Conservation (phyloP, 2,888 invertebrate genomes). For the Caenorhabditis becei region DNA sequence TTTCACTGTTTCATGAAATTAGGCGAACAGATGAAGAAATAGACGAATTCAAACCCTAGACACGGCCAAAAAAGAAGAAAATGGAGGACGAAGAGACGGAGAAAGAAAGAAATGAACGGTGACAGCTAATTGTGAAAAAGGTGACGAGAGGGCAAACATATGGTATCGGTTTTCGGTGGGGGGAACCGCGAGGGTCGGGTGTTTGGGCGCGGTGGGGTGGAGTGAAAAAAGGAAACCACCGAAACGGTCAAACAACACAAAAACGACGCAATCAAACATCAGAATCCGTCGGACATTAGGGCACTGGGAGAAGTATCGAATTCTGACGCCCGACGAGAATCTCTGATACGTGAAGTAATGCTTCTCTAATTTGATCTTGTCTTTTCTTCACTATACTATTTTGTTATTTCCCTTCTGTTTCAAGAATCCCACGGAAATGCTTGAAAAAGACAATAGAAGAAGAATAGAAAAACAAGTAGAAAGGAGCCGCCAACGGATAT, state of each 20-base stretch:
- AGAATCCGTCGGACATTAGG: slow-evolving; percentile 41
- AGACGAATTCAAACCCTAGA: slow-evolving; percentile 25
- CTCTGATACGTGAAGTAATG: slow-evolving; percentile 19
- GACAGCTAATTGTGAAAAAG: slow-evolving; percentile 37
- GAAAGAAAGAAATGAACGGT: slow-evolving; percentile 17
- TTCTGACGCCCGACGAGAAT: slow-evolving; percentile 15
- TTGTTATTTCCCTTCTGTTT: not conserved
- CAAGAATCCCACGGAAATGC: not conserved
- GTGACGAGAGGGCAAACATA: slow-evolving; percentile 55
- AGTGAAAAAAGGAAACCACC: slow-evolving; percentile 7
- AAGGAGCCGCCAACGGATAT: slow-evolving; percentile 1
- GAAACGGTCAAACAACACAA: slow-evolving; percentile 54
- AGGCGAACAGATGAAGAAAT: not conserved
- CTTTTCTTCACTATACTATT: slow-evolving; percentile 4
- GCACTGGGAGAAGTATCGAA: slow-evolving; percentile 20
- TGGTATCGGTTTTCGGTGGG: slow-evolving; percentile 45
- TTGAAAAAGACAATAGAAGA: slow-evolving; percentile 10
- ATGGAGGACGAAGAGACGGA: slow-evolving; percentile 13
- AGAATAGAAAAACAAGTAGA: slow-evolving; percentile 5
- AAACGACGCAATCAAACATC: slow-evolving; percentile 54
- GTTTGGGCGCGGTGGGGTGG: slow-evolving; percentile 31
- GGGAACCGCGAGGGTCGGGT: slow-evolving; percentile 21
- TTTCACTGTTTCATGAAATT: slow-evolving; percentile 12
- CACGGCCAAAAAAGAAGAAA: slow-evolving; percentile 11
- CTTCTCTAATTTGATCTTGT: not conserved